Percentiles rank a stretch among this genome's conserved stretches.
phyloP scores from a whole-genome alignment of 1,140 invertebrate genomes.

The Bombus waltoni region DNA sequence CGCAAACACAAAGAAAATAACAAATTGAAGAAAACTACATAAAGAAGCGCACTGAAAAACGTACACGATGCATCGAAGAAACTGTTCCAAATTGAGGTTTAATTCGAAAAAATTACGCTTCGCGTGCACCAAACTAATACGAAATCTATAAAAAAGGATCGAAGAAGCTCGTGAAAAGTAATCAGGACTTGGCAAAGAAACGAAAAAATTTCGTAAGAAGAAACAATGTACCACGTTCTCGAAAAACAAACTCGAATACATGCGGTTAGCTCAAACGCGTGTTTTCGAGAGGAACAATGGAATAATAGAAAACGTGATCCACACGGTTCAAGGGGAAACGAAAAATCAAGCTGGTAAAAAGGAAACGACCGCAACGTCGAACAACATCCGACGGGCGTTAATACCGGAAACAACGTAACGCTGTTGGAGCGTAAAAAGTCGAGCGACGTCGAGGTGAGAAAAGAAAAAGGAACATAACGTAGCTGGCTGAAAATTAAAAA shows the following conservation, averaged over 20 bases:
- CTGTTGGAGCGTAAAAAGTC: neutral
- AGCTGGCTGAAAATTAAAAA: constrained; percentile 19
- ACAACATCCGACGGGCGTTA: neutral
- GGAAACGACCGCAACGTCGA: neutral
- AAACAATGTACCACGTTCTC: neutral
- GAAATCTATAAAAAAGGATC: neutral
- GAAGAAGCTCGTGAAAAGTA: neutral
- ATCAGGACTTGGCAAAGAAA: neutral
- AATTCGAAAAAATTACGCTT: no score
- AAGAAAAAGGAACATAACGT: neutral
- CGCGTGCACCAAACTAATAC: neutral
- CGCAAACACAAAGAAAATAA: neutral
- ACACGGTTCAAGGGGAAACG: neutral
- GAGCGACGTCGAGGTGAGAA: neutral
- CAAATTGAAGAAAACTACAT: no score
- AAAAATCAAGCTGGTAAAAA: neutral
- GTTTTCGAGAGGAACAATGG: neutral
- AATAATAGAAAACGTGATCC: neutral
- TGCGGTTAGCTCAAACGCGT: neutral
- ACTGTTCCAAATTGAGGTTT: no score
- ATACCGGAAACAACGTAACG: neutral
- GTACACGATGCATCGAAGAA: no score
- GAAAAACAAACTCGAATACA: neutral
- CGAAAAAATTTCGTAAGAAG: neutral
- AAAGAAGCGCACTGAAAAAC: no score